Evolutionary conservation across 2,888 invertebrate genomes (phyloP), one percentile per base, ranked within the genome.

Genomic region (Andrena praecox): DNA sequence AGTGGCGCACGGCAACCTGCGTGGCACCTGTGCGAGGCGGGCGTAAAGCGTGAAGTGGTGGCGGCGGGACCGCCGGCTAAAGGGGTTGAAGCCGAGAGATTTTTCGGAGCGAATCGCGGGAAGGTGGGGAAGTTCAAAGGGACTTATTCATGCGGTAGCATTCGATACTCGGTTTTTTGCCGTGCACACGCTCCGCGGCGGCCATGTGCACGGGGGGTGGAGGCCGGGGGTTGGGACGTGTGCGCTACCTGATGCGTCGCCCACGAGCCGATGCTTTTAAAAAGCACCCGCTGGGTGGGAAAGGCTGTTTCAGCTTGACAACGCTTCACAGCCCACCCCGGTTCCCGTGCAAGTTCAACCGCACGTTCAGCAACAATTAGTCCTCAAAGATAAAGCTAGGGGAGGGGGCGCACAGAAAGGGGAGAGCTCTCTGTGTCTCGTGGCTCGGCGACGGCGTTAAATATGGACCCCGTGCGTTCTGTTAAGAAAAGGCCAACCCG

Each of bases 61-160:
- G 24, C 31, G 12, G 20, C 8, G 73, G 20, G 16, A 12, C 42
- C 16, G 59, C 5, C 63, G 74, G 27, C 60, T 60, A 73, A 80
- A 70, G 71, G 72, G 74, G 64, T 82, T 59, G 56, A 70, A 69
- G 35, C 66, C 2, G 62, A 72, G 73, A 77, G 80, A 82, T 74
- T 82, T 76, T 80, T 75, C 71, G 84, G 82, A 59, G 70, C 60
- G 69, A 24, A 52, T 70, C 66, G 77, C 66, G 70, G 71, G 72
- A 56, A 76, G 76, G 42, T 42, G 64, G 69, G 54, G 24, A 67
- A 76, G 81, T 82, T 87, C 82, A 87, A 87, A 87, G 81, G 77
- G 81, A 87, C 72, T 86, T 87, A 85, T 83, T 86, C 85, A 82
- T 83, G 82, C 80, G 80, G 80, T 82, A 81, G 77, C 80, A 85